Evolutionary conservation across 92 coral and sea anemone genomes (phyloP).

Genomic region (Paragorgia papillata): DNA sequence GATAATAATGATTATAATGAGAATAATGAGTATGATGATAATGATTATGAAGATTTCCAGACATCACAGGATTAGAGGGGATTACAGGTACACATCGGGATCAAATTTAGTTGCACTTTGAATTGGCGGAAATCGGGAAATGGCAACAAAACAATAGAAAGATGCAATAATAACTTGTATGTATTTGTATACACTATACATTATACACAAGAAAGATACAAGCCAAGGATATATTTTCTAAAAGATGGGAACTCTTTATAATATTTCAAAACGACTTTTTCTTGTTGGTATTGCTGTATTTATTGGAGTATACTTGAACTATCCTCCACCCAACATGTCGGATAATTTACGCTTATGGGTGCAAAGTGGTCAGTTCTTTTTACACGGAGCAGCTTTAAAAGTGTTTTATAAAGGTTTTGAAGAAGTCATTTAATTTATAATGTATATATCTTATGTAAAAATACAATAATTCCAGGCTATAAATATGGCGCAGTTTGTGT

Average conservation of each 20-base stretch:
- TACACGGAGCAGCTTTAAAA: constrained; percentile 66
- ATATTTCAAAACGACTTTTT: constrained; percentile 25
- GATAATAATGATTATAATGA: too few species aligned
- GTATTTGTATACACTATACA: too few species aligned
- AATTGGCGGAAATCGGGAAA: too few species aligned
- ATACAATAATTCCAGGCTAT: too few species aligned
- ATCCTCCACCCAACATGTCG: constrained; percentile 82
- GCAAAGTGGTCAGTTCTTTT: constrained; percentile 76
- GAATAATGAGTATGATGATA: too few species aligned
- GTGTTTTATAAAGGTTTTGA: constrained; percentile 85
- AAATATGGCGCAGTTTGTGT: too few species aligned
- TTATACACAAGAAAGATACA: background rate
- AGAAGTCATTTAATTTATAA: background rate
- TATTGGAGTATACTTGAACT: constrained; percentile 70
- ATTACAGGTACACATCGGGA: too few species aligned
- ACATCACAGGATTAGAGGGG: too few species aligned
- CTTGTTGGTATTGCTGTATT: constrained; percentile 64
- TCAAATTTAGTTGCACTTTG: too few species aligned
- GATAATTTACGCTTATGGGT: constrained; percentile 71
- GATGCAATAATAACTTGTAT: constrained; percentile 64
- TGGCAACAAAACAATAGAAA: too few species aligned
- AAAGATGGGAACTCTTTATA: constrained; percentile 21
- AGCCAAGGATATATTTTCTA: background rate
- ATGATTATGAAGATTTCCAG: too few species aligned
- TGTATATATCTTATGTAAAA: too few species aligned